These are phyloP conservation scores for Scleropages formosus DNA, from an alignment of 2,797 vertebrate genomes.

Conservation along the genomic window DNA sequence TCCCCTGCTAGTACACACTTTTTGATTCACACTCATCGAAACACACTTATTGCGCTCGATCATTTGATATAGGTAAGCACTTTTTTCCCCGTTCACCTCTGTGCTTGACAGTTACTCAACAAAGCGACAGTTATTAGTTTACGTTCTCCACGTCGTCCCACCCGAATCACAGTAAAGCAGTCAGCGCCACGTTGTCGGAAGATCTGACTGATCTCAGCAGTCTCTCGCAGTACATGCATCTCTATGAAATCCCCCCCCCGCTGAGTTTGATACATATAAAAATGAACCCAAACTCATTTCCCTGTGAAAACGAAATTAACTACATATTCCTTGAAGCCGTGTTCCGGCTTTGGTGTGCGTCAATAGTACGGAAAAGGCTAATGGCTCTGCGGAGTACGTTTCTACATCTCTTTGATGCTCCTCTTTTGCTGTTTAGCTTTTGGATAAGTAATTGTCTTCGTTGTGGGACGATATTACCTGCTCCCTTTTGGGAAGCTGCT, in stretches of 20 bases:
- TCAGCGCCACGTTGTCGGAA: background rate
- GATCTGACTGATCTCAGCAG: background rate
- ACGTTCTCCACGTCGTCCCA: background rate
- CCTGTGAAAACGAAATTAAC: slow-evolving; percentile 4
- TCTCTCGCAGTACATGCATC: background rate
- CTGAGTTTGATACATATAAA: background rate
- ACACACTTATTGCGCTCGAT: background rate
- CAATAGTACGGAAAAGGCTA: background rate
- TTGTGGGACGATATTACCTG: background rate
- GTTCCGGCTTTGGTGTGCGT: background rate
- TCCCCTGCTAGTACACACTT: background rate
- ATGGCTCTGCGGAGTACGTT: background rate
- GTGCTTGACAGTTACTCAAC: background rate
- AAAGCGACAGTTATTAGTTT: slow-evolving; percentile 1
- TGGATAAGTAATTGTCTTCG: background rate
- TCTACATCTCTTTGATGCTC: background rate
- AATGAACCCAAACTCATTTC: background rate
- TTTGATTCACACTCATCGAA: slow-evolving; percentile 1
- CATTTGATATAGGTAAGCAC: background rate
- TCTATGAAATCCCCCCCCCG: background rate
- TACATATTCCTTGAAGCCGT: background rate
- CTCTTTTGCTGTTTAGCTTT: background rate
- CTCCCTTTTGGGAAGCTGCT: background rate
- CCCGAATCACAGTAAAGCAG: background rate
- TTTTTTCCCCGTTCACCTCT: background rate